A percentile compares a stretch with the other conserved stretches of the same genome.
These are phyloP conservation scores for Priocnemis perturbator DNA, from an alignment of 2,888 invertebrate genomes.

Conservation along the genomic window DNA sequence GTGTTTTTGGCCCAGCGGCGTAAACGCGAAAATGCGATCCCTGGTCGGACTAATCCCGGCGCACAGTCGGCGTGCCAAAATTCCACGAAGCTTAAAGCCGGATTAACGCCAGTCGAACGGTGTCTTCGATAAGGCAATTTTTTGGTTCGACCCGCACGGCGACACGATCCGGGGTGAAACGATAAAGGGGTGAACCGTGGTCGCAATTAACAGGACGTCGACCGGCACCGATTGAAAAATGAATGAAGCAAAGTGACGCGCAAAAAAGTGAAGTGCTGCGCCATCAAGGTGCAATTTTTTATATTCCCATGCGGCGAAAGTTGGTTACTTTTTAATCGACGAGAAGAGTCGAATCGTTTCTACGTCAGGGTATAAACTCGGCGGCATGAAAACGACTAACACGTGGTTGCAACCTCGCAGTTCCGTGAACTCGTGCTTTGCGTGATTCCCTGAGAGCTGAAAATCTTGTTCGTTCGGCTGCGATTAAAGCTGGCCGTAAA, in stretches of 20 bases:
- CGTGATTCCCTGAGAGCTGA: too few species aligned
- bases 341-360: too few species aligned
- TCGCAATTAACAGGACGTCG: constrained; percentile 1
- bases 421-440: too few species aligned
- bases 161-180: constrained; percentile 5
- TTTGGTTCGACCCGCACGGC: constrained; percentile 29
- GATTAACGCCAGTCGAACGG: constrained; percentile 41
- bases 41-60: constrained; percentile 34
- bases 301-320: too few species aligned
- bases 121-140: constrained; percentile 38
- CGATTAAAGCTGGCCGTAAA: too few species aligned
- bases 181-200: neutral
- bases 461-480: too few species aligned
- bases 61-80: constrained; percentile 24
- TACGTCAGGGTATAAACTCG: too few species aligned
- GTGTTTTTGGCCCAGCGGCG: neutral
- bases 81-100: constrained; percentile 33
- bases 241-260: constrained; percentile 3
- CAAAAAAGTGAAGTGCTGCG: neutral
- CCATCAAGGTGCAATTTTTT: too few species aligned
- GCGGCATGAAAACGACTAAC: too few species aligned
- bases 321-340: too few species aligned
- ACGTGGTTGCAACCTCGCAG: too few species aligned
- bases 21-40: constrained; percentile 31
- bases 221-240: neutral